Conservation (phyloP, 1,140 invertebrate species). For the Heliconius himera region DNA sequence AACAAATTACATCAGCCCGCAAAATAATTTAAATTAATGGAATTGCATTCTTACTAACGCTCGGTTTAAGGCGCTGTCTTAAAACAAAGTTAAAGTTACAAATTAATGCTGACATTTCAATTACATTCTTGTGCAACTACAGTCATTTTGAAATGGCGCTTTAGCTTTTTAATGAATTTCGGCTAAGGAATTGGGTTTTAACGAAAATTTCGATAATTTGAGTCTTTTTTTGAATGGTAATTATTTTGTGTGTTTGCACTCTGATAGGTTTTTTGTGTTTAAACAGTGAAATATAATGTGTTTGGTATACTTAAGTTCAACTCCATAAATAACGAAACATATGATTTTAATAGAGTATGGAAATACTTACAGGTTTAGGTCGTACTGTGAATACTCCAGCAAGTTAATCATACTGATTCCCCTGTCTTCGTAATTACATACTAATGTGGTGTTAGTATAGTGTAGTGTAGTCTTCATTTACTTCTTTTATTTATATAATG, state of each 20-base stretch:
- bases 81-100: conserved; percentile 71
- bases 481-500: too few relatives aligned
- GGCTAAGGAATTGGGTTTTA: conserved; percentile 22
- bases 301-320: too few relatives aligned
- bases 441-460: too few relatives aligned
- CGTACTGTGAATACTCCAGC: not conserved
- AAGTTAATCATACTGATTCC: too few relatives aligned
- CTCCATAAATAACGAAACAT: too few relatives aligned
- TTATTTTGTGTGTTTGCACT: not conserved
- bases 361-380: too few relatives aligned
- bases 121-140: conserved; percentile 79
- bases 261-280: not conserved
- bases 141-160: conserved; percentile 55
- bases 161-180: conserved; percentile 35
- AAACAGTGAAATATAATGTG: not conserved
- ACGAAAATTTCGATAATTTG: not conserved
- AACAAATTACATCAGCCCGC: conserved; percentile 63
- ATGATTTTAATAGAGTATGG: too few relatives aligned
- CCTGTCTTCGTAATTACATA: too few relatives aligned
- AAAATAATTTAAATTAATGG: conserved; percentile 76
- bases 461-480: too few relatives aligned
- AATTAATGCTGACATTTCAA: conserved; percentile 79
- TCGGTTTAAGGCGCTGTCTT: conserved; percentile 53
- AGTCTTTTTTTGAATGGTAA: not conserved
- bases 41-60: conserved; percentile 65